These are phyloP conservation scores for Sinella curviseta DNA, from an alignment of 1,140 invertebrate genomes.

Conservation along the genomic window DNA sequence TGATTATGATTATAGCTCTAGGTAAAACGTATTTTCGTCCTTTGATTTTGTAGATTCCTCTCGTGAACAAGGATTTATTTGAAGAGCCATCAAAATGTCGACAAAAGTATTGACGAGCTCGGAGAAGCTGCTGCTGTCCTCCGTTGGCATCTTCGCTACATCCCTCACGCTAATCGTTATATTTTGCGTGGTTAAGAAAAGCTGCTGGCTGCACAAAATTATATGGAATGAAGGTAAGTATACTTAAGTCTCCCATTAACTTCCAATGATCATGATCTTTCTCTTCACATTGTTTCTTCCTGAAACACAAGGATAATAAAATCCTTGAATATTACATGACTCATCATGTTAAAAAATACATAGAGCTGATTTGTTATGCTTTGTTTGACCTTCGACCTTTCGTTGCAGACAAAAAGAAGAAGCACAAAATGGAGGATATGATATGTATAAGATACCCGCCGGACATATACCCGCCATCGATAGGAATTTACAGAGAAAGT, in stretches of 20 bases:
- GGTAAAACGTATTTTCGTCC: background rate
- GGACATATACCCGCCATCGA: constrained; percentile 48
- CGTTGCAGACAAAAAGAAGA: constrained; percentile 47
- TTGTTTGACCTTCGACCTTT: background rate
- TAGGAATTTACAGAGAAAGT: constrained; percentile 50
- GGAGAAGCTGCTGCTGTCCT: constrained; percentile 34
- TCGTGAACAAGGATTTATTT: background rate
- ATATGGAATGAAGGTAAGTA: constrained; percentile 48
- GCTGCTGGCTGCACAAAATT: constrained; percentile 46
- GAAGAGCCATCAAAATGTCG: background rate
- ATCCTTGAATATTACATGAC: too few relatives aligned
- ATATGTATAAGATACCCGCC: constrained; percentile 49
- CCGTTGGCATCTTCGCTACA: constrained; percentile 40
- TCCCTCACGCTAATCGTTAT: constrained; percentile 39
- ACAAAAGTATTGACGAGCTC: constrained; percentile 15
- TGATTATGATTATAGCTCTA: background rate
- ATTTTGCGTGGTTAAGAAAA: constrained; percentile 45
- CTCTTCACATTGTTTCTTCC: too few relatives aligned
- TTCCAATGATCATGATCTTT: too few relatives aligned
- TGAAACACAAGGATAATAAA: too few relatives aligned
- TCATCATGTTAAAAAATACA: too few relatives aligned
- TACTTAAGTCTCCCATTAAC: too few relatives aligned
- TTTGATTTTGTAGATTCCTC: too few relatives aligned
- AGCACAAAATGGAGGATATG: constrained; percentile 45
- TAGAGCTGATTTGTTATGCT: too few relatives aligned